Conservation (phyloP, 2,888 invertebrate genomes). For the Plebejus argus region DNA sequence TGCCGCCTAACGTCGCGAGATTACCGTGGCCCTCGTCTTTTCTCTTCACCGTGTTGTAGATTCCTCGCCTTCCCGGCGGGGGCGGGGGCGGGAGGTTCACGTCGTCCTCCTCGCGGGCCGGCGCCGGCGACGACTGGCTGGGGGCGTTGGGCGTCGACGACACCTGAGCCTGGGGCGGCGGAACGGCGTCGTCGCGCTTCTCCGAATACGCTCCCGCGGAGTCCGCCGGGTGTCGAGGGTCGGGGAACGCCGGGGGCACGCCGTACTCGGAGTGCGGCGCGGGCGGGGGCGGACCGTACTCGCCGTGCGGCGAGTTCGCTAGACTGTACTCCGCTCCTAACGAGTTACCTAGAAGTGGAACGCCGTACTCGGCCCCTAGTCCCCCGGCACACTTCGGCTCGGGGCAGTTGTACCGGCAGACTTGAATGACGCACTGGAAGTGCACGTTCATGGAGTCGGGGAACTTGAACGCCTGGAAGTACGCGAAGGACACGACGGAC, state of each 20-base stretch:
- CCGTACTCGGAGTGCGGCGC: conserved; percentile 85
- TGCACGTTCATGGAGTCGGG: conserved; percentile 98
- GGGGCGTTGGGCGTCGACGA: conserved; percentile 86
- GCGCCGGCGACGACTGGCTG: conserved; percentile 77
- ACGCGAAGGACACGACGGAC: conserved; percentile 95
- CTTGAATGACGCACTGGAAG: conserved; percentile 98
- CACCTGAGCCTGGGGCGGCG: conserved; percentile 90
- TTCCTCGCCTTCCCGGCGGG: conserved; percentile 88
- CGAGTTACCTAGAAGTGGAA: conserved; percentile 83
- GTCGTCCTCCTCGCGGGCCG: conserved; percentile 80
- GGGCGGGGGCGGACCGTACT: conserved; percentile 86
- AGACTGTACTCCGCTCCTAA: conserved; percentile 84
- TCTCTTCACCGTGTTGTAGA: conserved; percentile 93
- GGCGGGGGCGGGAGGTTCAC: conserved; percentile 92
- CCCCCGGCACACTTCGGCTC: conserved; percentile 92
- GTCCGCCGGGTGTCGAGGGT: conserved; percentile 93
- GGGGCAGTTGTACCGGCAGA: conserved; percentile 95
- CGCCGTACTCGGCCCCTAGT: conserved; percentile 84
- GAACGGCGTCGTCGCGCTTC: conserved; percentile 89
- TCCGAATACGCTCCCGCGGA: conserved; percentile 91
- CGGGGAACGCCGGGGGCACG: conserved; percentile 91
- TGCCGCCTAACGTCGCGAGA: conserved; percentile 90
- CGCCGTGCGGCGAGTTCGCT: conserved; percentile 77
- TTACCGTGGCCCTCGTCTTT: conserved; percentile 89
- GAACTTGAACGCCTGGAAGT: conserved; percentile 98